Percentiles rank a stretch among this genome's conserved stretches.
phyloP scores from a whole-genome alignment of 1,140 invertebrate genomes.

The Chironomus striatipennis region DNA sequence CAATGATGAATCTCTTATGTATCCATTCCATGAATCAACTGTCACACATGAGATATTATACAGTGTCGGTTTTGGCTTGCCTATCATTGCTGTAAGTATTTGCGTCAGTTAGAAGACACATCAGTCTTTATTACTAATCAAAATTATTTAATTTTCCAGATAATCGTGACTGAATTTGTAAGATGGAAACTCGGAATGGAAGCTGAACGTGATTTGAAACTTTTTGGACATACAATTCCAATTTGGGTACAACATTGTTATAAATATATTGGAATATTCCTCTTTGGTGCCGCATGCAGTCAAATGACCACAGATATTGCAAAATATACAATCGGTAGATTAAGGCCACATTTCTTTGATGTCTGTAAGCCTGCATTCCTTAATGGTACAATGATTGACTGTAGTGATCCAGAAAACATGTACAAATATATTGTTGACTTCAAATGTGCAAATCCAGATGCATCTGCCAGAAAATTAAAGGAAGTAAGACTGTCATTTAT shows the following conservation, averaged over 20 bases:
- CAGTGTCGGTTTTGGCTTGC: constrained; percentile 62
- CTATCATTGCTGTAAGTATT: constrained; percentile 63
- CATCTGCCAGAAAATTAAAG: constrained; percentile 50
- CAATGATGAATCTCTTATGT: constrained; percentile 84
- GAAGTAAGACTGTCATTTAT: constrained; percentile 73
- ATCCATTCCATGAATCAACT: constrained; percentile 74
- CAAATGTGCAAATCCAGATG: constrained; percentile 47
- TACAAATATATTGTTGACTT: constrained; percentile 57
- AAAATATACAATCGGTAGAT: constrained; percentile 83
- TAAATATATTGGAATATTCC: constrained; percentile 65
- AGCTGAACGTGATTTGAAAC: constrained; percentile 25
- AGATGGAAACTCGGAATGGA: not conserved
- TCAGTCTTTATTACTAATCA: too few relatives aligned
- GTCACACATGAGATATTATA: constrained; percentile 72
- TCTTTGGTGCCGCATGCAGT: constrained; percentile 74
- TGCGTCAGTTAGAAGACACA: too few relatives aligned
- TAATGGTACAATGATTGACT: constrained; percentile 40
- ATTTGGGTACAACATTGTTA: constrained; percentile 65
- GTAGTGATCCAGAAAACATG: constrained; percentile 44
- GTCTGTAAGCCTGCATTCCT: constrained; percentile 55
- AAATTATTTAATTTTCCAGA: not conserved
- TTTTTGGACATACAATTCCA: constrained; percentile 52
- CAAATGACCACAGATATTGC: constrained; percentile 80
- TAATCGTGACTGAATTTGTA: not conserved
- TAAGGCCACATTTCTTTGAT: constrained; percentile 79